Base-by-base conservation (phyloP, 2,113 vertebrate species). In the Xenopus borealis region DNA sequence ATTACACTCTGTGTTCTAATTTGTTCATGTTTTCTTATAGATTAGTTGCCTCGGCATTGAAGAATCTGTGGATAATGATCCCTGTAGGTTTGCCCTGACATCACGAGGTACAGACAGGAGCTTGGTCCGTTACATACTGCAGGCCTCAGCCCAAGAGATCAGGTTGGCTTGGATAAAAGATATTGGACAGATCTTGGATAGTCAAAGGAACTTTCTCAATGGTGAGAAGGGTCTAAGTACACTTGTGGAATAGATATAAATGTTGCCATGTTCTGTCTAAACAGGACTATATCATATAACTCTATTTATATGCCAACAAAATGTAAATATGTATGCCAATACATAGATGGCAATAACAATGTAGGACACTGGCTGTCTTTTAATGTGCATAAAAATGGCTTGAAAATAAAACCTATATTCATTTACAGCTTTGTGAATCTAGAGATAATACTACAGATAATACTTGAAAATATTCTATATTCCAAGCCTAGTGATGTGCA, bases 131-230 rank as follows among this genome's bases (percentile, higher is more conserved):
- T 95, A 91, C 58, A 79, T 93, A 79, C 89, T 96, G 69, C 92
- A 92, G 79, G 88, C 91, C 1, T 69, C 85, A 2, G 87, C 88
- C 44, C 80, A 80, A 0, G 89, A 92, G n/a, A 86, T 89, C 81
- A 85, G 88, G 76, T 84, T 81, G 69, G 91, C 91, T 74, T 96
- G 95, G 94, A 84, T 91, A 46, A 81, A 79, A 45, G 92, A 94
- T 33, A 90, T 96, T 73, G 82, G 86, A 50, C 94, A 94, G 84
- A 95, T 96, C 73, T 80, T 96, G 79, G 94, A 96, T 70, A 92
- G 89, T 30, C 94, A 96, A 79, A 88, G 92, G 69, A 91, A 96
- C 87, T 96, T 96, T 82, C 92, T 96, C 7, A 96, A 95, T n/a
- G 95, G 95, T 96, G 79, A 79, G 75, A 27, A 27, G 23, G 23